These are phyloP conservation scores for Diplodus puntazzo DNA, from an alignment of 2,797 vertebrate genomes.

Conservation along the genomic window DNA sequence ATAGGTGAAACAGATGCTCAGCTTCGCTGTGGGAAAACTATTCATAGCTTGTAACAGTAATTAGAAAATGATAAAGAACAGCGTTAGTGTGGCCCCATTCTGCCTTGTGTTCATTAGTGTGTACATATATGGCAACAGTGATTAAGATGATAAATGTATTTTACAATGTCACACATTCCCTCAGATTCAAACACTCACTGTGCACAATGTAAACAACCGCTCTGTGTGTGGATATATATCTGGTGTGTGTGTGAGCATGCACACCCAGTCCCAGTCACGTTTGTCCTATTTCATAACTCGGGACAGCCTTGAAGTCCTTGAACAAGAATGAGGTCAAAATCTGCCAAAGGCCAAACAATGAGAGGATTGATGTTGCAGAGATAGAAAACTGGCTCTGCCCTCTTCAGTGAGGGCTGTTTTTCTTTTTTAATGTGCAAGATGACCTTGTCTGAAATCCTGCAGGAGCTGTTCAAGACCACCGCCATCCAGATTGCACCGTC, in stretches of 20 bases:
- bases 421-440: slow-evolving; percentile 57
- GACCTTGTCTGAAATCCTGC: slow-evolving; percentile 60
- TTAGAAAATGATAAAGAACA: slow-evolving; percentile 28
- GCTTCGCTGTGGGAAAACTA: background rate
- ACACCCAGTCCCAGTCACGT: background rate
- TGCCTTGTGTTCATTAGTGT: slow-evolving; percentile 45
- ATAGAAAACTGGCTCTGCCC: slow-evolving; percentile 17
- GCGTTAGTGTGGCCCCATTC: slow-evolving; percentile 27
- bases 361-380: slow-evolving; percentile 43
- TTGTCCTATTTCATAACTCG: slow-evolving; percentile 45
- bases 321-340: slow-evolving; percentile 55
- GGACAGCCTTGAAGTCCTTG: slow-evolving; percentile 44
- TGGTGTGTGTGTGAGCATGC: background rate
- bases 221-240: background rate
- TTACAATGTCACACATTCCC: slow-evolving; percentile 18
- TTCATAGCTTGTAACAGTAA: slow-evolving; percentile 32
- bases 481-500: slow-evolving; percentile 22
- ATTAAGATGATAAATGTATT: slow-evolving; percentile 44
- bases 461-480: slow-evolving; percentile 44
- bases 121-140: slow-evolving; percentile 11
- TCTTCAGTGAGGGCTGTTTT: slow-evolving; percentile 36
- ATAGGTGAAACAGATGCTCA: background rate
- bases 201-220: slow-evolving; percentile 4
- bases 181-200: slow-evolving; percentile 13
- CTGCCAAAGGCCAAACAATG: slow-evolving; percentile 45